These are phyloP conservation scores for Galbula dea DNA, from an alignment of 2,113 vertebrate genomes.

Conservation along the genomic window DNA sequence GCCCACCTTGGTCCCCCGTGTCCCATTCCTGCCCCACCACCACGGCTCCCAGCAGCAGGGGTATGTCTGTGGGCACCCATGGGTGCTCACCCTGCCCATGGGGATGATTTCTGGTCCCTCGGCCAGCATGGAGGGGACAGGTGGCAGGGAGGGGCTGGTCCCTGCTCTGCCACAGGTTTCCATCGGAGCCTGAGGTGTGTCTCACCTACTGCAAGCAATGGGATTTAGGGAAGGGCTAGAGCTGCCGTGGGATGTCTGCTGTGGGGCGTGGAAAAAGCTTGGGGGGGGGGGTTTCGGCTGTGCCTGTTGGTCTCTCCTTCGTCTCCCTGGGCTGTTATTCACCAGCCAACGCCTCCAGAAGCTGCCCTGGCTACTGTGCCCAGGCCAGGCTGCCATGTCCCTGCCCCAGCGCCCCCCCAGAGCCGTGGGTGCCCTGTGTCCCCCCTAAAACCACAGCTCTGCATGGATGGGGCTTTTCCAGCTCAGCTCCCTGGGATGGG, in stretches of 20 bases:
- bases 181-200: not conserved
- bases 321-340: not conserved
- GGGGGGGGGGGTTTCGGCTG: not conserved
- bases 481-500: not conserved
- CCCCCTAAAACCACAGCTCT: fast-evolving
- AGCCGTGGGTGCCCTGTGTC: not conserved
- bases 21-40: not conserved
- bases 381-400: not conserved
- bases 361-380: not conserved
- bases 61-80: not conserved
- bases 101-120: not conserved
- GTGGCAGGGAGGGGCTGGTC: not conserved
- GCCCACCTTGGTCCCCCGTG: not conserved
- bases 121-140: fast-evolving
- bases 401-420: not conserved
- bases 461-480: not conserved
- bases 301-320: not conserved
- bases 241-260: fast-evolving
- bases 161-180: not conserved
- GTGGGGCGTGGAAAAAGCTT: not conserved
- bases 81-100: not conserved
- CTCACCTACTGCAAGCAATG: not conserved
- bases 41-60: fast-evolving
- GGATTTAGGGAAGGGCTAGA: not conserved
- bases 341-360: not conserved